Base-by-base conservation (phyloP, 2,113 vertebrate genomes). In the Scophthalmus maximus region DNA sequence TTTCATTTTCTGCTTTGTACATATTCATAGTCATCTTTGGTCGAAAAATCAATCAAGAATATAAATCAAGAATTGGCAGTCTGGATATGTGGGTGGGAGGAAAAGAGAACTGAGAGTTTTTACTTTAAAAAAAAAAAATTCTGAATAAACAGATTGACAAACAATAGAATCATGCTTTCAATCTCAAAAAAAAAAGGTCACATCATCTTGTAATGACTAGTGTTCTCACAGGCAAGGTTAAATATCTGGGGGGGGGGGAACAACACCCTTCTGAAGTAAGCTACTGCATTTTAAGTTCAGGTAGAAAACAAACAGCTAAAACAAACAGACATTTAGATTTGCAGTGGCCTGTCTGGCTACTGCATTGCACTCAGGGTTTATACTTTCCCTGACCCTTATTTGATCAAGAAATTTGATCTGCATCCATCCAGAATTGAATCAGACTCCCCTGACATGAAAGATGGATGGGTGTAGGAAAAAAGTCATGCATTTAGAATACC, bases 401-500 rank as follows among this genome's bases (percentile, higher is more conserved):
- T 73, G 78, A 83, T 78, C 59, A 60, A 53, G 34, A 80, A 58
- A 50, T 76, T 64, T 71, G 60, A 85, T 90, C 80, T 82, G 86
- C 71, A 70, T 88, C 83, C 83, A 67, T 82, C 83, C 62, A 71
- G 65, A 81, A 85, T 76, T 75, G 69, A 73, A 76, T 81, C 64
- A 56, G 57, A 81, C 66, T 79, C 64, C 68, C 60, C 55, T 87
- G 79, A 79, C 82, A 68, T 82, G 69, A 84, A 62, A 76, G 86
- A 91, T 87, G 78, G 83, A 88, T 91, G 79, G 76, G 68, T 79
- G 70, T 76, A 64, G 70, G 67, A 59, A 36, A 57, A 57, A 82
- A 90, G 81, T 78, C 85, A 96, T 94, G 89, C 88, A 86, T 94
- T 93, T 94, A 91, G 92, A 89, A 93, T 99, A 99, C 98, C 98